Conservation (phyloP, 2,113 vertebrate species). For the Sander vitreus region DNA sequence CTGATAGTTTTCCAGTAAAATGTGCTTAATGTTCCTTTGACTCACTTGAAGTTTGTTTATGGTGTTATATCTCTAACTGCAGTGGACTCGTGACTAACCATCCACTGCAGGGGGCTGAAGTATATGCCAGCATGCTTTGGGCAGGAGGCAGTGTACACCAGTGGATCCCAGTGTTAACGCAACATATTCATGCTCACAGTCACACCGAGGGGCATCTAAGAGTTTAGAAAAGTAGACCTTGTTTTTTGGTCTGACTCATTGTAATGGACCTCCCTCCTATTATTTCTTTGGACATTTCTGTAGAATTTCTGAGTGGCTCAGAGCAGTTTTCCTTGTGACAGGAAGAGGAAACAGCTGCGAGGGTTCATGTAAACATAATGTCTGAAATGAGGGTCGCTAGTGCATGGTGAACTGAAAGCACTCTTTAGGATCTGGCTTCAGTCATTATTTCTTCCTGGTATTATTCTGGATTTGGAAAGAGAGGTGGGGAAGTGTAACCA, state of each 20-base stretch:
- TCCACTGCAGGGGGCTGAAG: neutral
- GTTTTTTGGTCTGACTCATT: neutral
- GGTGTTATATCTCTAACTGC: neutral
- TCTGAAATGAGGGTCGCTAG: no score
- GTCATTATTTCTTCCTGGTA: neutral
- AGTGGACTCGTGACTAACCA: neutral
- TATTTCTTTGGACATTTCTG: neutral
- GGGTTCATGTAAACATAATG: neutral
- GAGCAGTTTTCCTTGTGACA: neutral
- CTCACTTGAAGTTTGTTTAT: neutral
- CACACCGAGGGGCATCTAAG: no score
- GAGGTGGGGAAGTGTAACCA: no score
- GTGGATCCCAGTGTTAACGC: neutral
- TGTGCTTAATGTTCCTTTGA: neutral
- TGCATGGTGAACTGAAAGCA: neutral
- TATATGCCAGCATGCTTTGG: neutral
- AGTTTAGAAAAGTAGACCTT: neutral
- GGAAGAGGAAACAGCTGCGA: slow-evolving; percentile 12
- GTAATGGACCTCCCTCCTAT: neutral
- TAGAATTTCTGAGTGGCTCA: neutral
- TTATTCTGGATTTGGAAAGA: slow-evolving; percentile 1
- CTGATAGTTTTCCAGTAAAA: neutral
- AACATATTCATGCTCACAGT: neutral
- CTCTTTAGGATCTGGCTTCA: no score
- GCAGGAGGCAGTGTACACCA: neutral